These are phyloP conservation scores for Clistopyga incitator DNA, from an alignment of 2,888 invertebrate species.

Conservation along the genomic window DNA sequence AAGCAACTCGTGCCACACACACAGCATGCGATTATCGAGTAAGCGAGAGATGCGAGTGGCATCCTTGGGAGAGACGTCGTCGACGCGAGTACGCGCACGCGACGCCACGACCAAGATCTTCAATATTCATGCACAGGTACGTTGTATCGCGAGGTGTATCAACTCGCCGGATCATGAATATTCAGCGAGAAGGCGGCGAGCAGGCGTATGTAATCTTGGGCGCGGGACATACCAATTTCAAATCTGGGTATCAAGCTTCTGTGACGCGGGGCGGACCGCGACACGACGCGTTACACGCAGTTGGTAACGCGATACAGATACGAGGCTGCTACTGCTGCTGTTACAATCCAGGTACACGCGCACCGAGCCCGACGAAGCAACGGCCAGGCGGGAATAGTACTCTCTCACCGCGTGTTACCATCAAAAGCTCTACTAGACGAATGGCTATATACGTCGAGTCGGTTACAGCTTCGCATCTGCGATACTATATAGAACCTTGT, in stretches of 20 bases:
- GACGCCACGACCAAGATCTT: slow-evolving; percentile 58
- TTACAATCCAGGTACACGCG: neutral
- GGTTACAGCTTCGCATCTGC: neutral
- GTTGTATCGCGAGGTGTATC: slow-evolving; percentile 60
- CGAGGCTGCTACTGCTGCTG: slow-evolving; percentile 16
- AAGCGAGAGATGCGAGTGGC: slow-evolving; percentile 1
- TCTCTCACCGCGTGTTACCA: slow-evolving; percentile 39
- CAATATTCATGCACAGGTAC: slow-evolving; percentile 64
- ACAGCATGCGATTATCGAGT: slow-evolving; percentile 23
- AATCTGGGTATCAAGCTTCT: slow-evolving; percentile 65
- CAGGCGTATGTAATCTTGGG: slow-evolving; percentile 67
- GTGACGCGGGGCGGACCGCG: slow-evolving; percentile 63
- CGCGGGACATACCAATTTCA: slow-evolving; percentile 66
- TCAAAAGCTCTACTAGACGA: slow-evolving; percentile 17
- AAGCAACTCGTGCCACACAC: slow-evolving; percentile 15
- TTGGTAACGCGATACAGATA: slow-evolving; percentile 63
- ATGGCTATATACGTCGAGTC: neutral
- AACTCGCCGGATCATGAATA: slow-evolving; percentile 73
- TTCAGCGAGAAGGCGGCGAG: slow-evolving; percentile 62
- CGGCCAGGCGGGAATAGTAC: slow-evolving; percentile 32
- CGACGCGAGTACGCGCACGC: slow-evolving; percentile 17
- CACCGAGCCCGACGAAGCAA: neutral
- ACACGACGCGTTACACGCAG: slow-evolving; percentile 66
- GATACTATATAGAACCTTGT: neutral
- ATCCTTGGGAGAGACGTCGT: slow-evolving; percentile 29